Evolutionary conservation across 2,797 vertebrate species (phyloP).

Genomic region (Artibeus lituratus): DNA sequence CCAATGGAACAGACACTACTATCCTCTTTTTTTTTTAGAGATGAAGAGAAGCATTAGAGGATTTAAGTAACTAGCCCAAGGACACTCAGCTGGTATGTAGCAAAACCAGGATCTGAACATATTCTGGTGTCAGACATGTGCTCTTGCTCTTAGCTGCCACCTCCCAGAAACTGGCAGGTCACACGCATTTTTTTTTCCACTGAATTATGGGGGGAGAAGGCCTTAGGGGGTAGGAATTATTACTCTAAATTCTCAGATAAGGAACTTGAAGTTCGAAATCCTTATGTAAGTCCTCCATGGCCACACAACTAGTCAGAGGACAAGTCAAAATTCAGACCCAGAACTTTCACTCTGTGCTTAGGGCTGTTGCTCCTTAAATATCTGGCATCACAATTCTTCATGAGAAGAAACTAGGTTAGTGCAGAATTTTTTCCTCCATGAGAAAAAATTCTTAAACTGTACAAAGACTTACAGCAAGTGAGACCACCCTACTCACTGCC

Average conservation of each 20-base stretch:
- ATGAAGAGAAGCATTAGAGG: not conserved
- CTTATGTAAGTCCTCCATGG: not conserved
- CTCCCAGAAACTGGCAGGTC: not conserved
- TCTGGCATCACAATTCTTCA: not conserved
- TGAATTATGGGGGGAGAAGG: not conserved
- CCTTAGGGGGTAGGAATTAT: not conserved
- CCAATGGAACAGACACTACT: too few species aligned
- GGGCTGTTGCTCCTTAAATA: not conserved
- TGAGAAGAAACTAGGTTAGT: not conserved
- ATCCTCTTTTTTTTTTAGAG: not conserved
- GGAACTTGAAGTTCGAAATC: not conserved
- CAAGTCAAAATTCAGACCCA: not conserved
- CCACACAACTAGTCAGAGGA: not conserved
- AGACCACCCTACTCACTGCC: not conserved
- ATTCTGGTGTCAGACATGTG: not conserved
- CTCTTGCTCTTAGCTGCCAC: not conserved
- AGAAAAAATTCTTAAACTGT: not conserved
- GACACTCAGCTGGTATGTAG: not conserved
- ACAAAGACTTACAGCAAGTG: not conserved
- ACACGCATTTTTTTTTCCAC: not conserved
- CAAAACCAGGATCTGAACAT: not conserved
- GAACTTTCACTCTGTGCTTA: not conserved
- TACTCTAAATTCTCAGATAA: constrained; percentile 1
- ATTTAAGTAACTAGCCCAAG: not conserved
- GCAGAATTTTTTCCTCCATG: not conserved